Evolutionary conservation across 2,113 vertebrate species (phyloP).

Genomic region (Tilapia sparmanii): DNA sequence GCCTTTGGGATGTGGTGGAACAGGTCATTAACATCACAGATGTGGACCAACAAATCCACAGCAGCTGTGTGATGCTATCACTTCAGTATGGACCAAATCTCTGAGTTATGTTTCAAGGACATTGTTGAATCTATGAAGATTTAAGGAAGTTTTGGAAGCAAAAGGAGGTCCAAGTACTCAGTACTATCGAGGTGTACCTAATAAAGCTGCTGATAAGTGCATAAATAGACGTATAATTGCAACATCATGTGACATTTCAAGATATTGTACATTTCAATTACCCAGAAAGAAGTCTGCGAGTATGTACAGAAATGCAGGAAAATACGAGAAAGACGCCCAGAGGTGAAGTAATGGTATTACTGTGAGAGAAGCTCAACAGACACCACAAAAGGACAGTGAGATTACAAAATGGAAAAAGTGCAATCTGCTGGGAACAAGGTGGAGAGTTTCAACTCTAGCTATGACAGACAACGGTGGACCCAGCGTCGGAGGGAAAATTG

Average conservation of each 20-base stretch:
- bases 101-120: background rate
- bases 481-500: background rate
- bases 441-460: background rate
- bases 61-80: background rate
- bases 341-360: background rate
- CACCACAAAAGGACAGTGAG: background rate
- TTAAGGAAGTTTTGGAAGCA: background rate
- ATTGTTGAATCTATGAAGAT: background rate
- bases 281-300: accelerated
- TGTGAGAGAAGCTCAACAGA: background rate
- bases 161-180: background rate
- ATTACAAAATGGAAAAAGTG: background rate
- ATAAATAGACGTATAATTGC: background rate
- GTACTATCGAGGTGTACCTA: background rate
- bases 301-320: background rate
- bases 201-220: background rate
- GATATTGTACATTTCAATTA: background rate
- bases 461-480: background rate
- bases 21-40: background rate
- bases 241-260: background rate
- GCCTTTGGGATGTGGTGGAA: background rate
- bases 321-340: background rate
- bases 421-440: background rate
- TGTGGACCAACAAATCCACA: background rate
- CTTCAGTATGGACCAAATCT: background rate